phyloP scores from a whole-genome alignment of 2,888 invertebrate species.

The Seira musarum region DNA sequence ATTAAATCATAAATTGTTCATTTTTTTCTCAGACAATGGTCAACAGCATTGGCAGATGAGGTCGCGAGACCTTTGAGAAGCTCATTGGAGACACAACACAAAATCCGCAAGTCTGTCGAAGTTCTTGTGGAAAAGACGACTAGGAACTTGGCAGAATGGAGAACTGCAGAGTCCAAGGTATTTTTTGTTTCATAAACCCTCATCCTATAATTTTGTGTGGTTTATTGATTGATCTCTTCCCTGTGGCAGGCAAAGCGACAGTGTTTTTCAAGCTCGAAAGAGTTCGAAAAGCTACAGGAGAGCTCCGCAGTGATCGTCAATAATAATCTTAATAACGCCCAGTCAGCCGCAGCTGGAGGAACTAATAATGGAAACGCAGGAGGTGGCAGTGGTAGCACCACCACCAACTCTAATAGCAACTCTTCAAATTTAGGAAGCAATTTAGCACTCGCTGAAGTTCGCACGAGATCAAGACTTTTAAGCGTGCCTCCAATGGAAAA shows the following conservation, averaged over 20 bases:
- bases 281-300: conserved; percentile 93
- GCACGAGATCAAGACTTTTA: conserved; percentile 66
- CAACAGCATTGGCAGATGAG: conserved; percentile 86
- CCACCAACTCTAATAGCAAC: conserved; percentile 45
- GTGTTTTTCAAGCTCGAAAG: conserved; percentile 88
- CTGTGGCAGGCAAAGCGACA: conserved; percentile 79
- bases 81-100: conserved; percentile 76
- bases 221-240: not conserved
- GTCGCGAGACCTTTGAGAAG: conserved; percentile 88
- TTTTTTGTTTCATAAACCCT: not conserved
- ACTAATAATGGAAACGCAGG: conserved; percentile 53
- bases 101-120: conserved; percentile 77
- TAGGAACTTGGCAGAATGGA: conserved; percentile 86
- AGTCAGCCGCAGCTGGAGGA: conserved; percentile 35
- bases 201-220: not conserved
- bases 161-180: conserved; percentile 88
- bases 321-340: conserved; percentile 50
- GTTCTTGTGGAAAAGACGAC: conserved; percentile 86
- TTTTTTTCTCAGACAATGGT: conserved; percentile 79
- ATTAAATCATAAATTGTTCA: conserved; percentile 4
- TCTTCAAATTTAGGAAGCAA: conserved; percentile 51
- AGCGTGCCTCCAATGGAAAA: conserved; percentile 68
- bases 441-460: conserved; percentile 62
- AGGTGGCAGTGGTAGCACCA: conserved; percentile 16
- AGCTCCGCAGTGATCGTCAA: conserved; percentile 56